phyloP scores from a whole-genome alignment of 2,888 invertebrate genomes.

The Catocala sponsa region DNA sequence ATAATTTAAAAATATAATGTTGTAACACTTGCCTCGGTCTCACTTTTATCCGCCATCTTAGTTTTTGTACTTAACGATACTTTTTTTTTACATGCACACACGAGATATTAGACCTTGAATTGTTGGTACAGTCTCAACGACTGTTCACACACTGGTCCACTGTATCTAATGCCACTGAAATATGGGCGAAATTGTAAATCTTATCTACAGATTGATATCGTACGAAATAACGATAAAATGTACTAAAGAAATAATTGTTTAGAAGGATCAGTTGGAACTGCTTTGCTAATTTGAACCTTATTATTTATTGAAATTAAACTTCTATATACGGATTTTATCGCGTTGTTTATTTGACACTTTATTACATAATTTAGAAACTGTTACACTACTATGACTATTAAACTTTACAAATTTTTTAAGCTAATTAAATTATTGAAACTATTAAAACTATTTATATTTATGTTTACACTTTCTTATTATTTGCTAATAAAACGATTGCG shows the following conservation, averaged over 20 bases:
- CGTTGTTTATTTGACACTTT: too few species aligned
- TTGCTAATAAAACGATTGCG: too few species aligned
- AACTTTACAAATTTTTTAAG: too few species aligned
- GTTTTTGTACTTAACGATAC: conserved; percentile 40
- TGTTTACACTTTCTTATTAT: too few species aligned
- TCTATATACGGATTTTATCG: too few species aligned
- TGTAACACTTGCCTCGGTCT: too few species aligned
- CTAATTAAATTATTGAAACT: too few species aligned
- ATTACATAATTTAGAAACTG: too few species aligned
- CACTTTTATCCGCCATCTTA: conserved; percentile 60
- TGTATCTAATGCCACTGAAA: conserved; percentile 30
- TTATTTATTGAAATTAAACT: too few species aligned
- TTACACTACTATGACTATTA: too few species aligned
- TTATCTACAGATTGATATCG: conserved; percentile 51
- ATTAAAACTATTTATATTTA: too few species aligned
- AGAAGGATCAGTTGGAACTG: conserved; percentile 7
- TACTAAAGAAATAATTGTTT: conserved; percentile 32
- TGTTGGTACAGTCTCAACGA: conserved; percentile 4
- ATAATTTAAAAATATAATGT: background rate
- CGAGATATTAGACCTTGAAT: conserved; percentile 14
- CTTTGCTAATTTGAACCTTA: background rate
- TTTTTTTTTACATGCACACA: conserved; percentile 14
- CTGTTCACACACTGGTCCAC: background rate
- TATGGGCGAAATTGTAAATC: conserved; percentile 33
- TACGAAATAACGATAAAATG: conserved; percentile 31